A percentile compares a stretch with the other conserved stretches of the same genome.
Evolutionary conservation across 30 jellyfish, hydroid and myxozoan genomes (phyloP).

Genomic region (Pelagia noctiluca): DNA sequence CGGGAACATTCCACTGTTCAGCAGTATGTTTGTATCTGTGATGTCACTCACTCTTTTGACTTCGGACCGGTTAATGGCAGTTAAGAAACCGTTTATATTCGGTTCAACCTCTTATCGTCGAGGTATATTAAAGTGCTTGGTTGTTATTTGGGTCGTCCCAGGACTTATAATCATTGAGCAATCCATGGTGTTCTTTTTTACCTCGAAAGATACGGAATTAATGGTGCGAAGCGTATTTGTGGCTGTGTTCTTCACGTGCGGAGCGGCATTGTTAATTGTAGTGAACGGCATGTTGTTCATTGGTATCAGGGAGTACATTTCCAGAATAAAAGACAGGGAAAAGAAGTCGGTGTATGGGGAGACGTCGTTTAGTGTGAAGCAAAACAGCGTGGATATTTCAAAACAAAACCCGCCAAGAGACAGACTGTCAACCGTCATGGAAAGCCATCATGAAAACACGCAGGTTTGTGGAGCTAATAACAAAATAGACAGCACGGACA

Average conservation of each 20-base stretch:
- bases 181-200: slow-evolving; percentile 25
- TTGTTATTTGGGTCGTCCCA: slow-evolving; percentile 51
- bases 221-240: slow-evolving; percentile 42
- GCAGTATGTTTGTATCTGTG: slow-evolving; percentile 57
- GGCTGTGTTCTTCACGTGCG: slow-evolving; percentile 33
- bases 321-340: slow-evolving; percentile 3
- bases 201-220: slow-evolving; percentile 36
- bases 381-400: too few species aligned
- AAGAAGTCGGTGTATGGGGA: background rate
- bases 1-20: slow-evolving; percentile 73
- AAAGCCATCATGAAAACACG: background rate
- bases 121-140: slow-evolving; percentile 11
- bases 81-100: slow-evolving; percentile 55
- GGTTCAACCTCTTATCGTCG: slow-evolving; percentile 50
- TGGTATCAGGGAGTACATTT: slow-evolving; percentile 25
- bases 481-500: background rate
- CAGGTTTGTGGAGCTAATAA: background rate
- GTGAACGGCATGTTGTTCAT: slow-evolving; percentile 27
- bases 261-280: slow-evolving; percentile 22
- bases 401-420: too few species aligned
- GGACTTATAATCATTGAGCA: slow-evolving; percentile 22
- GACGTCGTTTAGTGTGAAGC: background rate
- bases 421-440: too few species aligned
- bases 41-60: slow-evolving; percentile 52
- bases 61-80: slow-evolving; percentile 56